phyloP scores from a whole-genome alignment of 2,888 invertebrate species.

The Piscicola geometra region DNA sequence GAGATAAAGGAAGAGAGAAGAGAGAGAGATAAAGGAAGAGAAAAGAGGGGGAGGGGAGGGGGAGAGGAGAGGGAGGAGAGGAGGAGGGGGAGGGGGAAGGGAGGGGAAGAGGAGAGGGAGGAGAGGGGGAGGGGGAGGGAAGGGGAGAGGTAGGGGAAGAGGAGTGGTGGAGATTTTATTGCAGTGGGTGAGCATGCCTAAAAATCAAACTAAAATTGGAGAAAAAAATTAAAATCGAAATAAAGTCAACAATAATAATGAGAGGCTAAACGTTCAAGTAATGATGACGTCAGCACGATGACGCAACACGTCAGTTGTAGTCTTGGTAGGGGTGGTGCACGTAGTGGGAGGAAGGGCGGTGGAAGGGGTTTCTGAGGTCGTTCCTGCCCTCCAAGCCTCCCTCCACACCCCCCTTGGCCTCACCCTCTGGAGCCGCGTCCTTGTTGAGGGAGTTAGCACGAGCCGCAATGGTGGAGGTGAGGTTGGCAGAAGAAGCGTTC shows the following conservation, averaged over 20 bases:
- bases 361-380: slow-evolving; percentile 25
- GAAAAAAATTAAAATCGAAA: background rate
- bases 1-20: too few relatives aligned
- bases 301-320: slow-evolving; percentile 27
- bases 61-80: too few relatives aligned
- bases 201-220: too few relatives aligned
- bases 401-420: background rate
- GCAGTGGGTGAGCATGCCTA: too few relatives aligned
- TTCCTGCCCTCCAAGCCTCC: slow-evolving; percentile 18
- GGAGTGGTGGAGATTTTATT: too few relatives aligned
- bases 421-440: background rate
- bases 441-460: background rate
- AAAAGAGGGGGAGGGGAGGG: too few relatives aligned
- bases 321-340: slow-evolving; percentile 25
- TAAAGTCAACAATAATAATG: background rate
- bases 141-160: too few relatives aligned
- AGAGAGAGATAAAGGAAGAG: too few relatives aligned
- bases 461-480: background rate
- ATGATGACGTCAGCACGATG: too few relatives aligned
- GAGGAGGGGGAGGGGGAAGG: too few relatives aligned
- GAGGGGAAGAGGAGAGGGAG: too few relatives aligned
- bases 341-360: slow-evolving; percentile 25
- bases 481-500: background rate
- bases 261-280: background rate
- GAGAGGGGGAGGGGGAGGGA: too few relatives aligned